Percentiles rank a stretch among this genome's conserved stretches.
phyloP scores from a whole-genome alignment of 2,888 invertebrate genomes.

The Xestia xanthographa region DNA sequence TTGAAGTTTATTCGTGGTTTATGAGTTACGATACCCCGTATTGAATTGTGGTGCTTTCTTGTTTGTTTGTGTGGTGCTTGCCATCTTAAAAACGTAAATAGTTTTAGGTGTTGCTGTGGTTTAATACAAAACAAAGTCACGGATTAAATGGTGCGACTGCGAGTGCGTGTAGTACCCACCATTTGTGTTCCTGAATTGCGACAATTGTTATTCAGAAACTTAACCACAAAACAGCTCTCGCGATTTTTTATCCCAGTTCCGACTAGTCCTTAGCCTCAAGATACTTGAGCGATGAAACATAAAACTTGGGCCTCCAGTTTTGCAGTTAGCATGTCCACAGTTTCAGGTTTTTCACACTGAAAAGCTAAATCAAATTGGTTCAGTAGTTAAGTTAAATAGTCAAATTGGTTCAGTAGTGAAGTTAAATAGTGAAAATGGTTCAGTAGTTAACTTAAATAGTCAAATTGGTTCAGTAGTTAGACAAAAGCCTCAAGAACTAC shows the following conservation, averaged over 20 bases:
- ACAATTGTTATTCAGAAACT: too few relatives aligned
- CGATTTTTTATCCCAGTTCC: not conserved
- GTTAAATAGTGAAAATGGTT: not conserved
- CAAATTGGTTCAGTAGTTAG: not conserved
- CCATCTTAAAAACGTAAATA: not conserved
- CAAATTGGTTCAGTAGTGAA: not conserved
- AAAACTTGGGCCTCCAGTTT: not conserved
- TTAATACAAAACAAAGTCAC: not conserved
- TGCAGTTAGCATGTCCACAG: too few relatives aligned
- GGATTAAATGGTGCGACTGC: not conserved
- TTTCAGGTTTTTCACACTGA: not conserved
- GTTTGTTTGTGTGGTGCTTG: not conserved
- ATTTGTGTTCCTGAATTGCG: not conserved
- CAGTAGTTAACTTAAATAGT: not conserved
- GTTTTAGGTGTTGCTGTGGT: not conserved
- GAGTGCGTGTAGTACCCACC: not conserved
- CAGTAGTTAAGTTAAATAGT: not conserved
- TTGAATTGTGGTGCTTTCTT: constrained; percentile 36
- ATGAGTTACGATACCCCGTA: constrained; percentile 9
- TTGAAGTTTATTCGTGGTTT: constrained; percentile 43
- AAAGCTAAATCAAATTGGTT: not conserved
- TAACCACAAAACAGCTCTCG: too few relatives aligned
- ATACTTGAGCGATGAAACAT: not conserved
- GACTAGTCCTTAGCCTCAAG: not conserved
- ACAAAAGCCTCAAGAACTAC: not conserved